Evolutionary conservation across 2,888 invertebrate genomes (phyloP), one percentile per base, ranked within the genome.

Genomic region (Megaustenia siamemsis): DNA sequence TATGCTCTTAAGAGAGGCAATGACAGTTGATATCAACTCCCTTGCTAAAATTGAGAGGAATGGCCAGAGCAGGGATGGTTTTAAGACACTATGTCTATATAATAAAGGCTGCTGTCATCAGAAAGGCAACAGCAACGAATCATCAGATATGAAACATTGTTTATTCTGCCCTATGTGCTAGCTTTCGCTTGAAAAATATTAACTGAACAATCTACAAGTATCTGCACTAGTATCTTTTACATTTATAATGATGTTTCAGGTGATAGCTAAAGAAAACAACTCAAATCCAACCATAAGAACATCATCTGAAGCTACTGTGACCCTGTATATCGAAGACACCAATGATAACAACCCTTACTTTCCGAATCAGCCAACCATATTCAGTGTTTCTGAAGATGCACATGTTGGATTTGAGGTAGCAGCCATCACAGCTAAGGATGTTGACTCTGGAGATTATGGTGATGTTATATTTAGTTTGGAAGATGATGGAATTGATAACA

Each of bases 271-370:
- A 73, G 86, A 85, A 60, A 73, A 35, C 21, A 73, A 56, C 53
- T 71, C 83, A 43, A 71, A 49, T 4, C 75, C 80, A 40, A n/a
- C n/a, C 2, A 32, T 35, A 40, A 28, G 49, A 6, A 68, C 53
- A 71, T 81, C 77, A n/a, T 43, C 75, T 18, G 56, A 43, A 43
- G 96, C 96, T 0, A 96, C 95, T 87, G 95, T 97, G 0, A 95
- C 96, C 66, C 95, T 97, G 35, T 95, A 96, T 87, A 96, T 97
- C 0, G 95, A 96, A 79, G 97, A 97, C 91, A 95, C 96, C 0
- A 97, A 97, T 91, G 97, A 97, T 90, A 97, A 97, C 92, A 95
- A 95, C 86, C 97, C 97, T 0, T 94, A 95, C 69, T 97, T 97
- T 92, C 85, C 90, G 0, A 88, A 81, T 0, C 83, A 89, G n/a